Evolutionary conservation across 2,797 vertebrate genomes (phyloP), one percentile per base, ranked within the genome.

Genomic region (Sebastolobus altivelis): DNA sequence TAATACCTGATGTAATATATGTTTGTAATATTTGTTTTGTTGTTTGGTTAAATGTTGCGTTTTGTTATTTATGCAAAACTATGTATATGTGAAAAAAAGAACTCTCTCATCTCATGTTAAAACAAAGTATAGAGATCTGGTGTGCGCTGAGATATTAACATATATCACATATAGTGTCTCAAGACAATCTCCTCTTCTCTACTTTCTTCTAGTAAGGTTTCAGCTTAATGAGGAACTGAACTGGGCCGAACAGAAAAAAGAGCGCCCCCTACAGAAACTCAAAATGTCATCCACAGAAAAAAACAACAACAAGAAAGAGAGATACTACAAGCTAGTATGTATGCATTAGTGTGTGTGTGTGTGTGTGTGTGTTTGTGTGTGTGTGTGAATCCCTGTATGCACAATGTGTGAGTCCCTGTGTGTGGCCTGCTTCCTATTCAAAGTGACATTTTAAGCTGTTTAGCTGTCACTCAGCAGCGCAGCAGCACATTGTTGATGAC

Each of bases 371-470:
- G n/a, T 10, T 0, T 54, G 1, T 69, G 33, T 72, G 33, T 62
- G 46, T 78, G 49, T 67, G 55, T 80, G 75, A 63, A 61, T 78
- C 40, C 22, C 20, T 78, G 63, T 76, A 58, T 80, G 55, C 56
- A 49, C 62, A 65, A 14, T 75, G 70, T 73, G 69, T 69, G 67
- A 74, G 75, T 65, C 85, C 33, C 81, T 70, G 86, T 87, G 87
- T 92, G 92, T 85, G 87, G 79, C 85, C 84, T 91, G 77, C 56
- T 93, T 91, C 78, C 88, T 87, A 93, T 94, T 93, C 92, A 91
- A 90, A 91, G 90, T 88, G 89, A 91, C 91, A 94, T 90, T 94
- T 93, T 93, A 93, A 94, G 89, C 93, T 82, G 80, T 93, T 93
- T 85, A 89, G 88, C 90, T 94, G 93, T 94, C 93, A 94, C 86